These are phyloP conservation scores for Sinopyrophorus schimmeli DNA, from an alignment of 2,888 invertebrate species.

Conservation along the genomic window DNA sequence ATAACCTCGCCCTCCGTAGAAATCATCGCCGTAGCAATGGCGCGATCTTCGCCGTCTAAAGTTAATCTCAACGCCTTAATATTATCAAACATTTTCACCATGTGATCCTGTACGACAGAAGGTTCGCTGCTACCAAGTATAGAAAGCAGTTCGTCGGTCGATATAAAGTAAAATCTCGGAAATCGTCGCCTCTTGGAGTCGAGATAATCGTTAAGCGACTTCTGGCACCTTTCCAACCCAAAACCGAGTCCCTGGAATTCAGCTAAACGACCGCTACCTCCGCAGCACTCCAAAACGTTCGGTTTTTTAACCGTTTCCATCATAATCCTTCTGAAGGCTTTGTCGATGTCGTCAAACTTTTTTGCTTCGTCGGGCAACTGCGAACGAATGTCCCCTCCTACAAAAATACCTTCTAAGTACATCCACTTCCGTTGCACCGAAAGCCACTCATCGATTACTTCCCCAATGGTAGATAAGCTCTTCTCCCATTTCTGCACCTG, in stretches of 20 bases:
- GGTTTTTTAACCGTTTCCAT: slow-evolving; percentile 78
- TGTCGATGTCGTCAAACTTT: slow-evolving; percentile 89
- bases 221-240: slow-evolving; percentile 87
- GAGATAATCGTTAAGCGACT: slow-evolving; percentile 87
- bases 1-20: slow-evolving; percentile 87
- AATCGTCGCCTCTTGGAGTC: slow-evolving; percentile 86
- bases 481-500: slow-evolving; percentile 88
- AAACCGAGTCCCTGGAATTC: slow-evolving; percentile 74
- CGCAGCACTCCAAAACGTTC: slow-evolving; percentile 79
- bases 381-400: slow-evolving; percentile 83
- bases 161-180: slow-evolving; percentile 91
- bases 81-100: slow-evolving; percentile 96
- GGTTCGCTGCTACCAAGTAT: slow-evolving; percentile 87
- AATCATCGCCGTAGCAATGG: slow-evolving; percentile 79
- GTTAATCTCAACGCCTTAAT: slow-evolving; percentile 74
- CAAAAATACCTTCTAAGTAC: slow-evolving; percentile 89
- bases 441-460: slow-evolving; percentile 88
- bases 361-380: slow-evolving; percentile 89
- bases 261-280: slow-evolving; percentile 69
- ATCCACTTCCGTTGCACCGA: slow-evolving; percentile 88
- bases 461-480: slow-evolving; percentile 75
- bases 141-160: slow-evolving; percentile 87
- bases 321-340: slow-evolving; percentile 81
- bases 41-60: slow-evolving; percentile 67
- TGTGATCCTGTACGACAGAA: slow-evolving; percentile 85